Base-by-base conservation (phyloP, 2,797 vertebrate species). In the Nannoperca obscura region DNA sequence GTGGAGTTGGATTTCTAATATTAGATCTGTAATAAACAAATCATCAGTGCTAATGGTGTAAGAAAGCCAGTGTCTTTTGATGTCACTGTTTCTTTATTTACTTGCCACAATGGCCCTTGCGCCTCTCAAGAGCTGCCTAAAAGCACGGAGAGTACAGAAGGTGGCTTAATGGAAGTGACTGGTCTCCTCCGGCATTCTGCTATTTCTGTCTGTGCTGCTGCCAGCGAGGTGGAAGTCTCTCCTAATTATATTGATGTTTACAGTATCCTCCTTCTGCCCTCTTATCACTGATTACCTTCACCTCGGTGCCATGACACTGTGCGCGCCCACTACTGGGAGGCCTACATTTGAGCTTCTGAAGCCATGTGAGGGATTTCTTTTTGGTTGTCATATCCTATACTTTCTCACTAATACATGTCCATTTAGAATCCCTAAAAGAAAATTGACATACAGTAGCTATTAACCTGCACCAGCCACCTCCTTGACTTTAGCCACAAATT, bases 21-120 rank as follows among this genome's bases (percentile, higher is more conserved):
- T 65, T 83, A 68, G 44, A 77, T 68, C 20, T 72, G 13, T 46
- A 64, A 80, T 81, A 78, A 88, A 79, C 68, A 84, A 87, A 76
- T 80, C 54, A 79, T 75, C 60, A 74, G 32, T 27, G 52, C 40
- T 82, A 73, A 82, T 79, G 36, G 13, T 57, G 57, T 49, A 24
- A 82, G 74, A 76, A 76, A 82, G 36, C 20, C 58, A 44, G 9
- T 55, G 8, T 66, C 7, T 75, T 76, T 64, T 71, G 50, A 81
- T 63, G 65, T 58, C 22, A 32, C 14, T 0, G 1, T 54, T 68
- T 70, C 57, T 88, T 84, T 70, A 67, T 74, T 80, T 20, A 70
- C 30, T 46, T n/a, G 52, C 49, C 62, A 52, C 49, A 32, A 9
- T 61, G 30, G 36, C 22, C 42, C 17, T 60, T 54, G 7, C 3